Percentiles rank a stretch among this genome's conserved stretches.
Evolutionary conservation across 2,797 vertebrate genomes (phyloP).

Genomic region (Xenops minutus): DNA sequence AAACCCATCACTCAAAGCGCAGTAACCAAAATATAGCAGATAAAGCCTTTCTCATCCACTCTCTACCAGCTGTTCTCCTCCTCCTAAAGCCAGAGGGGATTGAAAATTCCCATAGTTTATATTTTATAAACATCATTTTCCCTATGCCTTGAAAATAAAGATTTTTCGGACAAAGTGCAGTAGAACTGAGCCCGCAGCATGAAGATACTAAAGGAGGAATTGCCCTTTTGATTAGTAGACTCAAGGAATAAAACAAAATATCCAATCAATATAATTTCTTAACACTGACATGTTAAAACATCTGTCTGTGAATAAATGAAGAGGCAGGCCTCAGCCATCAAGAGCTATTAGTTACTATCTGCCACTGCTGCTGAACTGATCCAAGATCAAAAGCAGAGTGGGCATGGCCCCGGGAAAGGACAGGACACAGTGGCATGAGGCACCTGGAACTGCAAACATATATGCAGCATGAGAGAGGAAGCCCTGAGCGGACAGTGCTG

Average conservation of each 20-base stretch:
- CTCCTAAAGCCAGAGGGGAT: constrained; percentile 55
- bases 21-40: constrained; percentile 68
- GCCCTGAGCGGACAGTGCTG: rapidly evolving
- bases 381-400: background rate
- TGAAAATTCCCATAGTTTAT: constrained; percentile 52
- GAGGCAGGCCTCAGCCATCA: background rate
- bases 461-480: background rate
- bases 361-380: background rate
- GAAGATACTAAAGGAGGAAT: background rate
- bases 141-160: constrained; percentile 29
- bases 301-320: background rate
- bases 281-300: background rate
- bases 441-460: background rate
- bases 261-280: background rate
- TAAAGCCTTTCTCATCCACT: constrained; percentile 63
- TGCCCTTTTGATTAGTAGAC: background rate
- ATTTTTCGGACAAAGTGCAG: background rate
- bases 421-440: background rate
- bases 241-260: background rate
- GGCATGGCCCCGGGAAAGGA: background rate
- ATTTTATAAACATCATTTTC: constrained; percentile 46
- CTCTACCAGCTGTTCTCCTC: constrained; percentile 64
- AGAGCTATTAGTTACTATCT: background rate
- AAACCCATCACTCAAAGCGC: constrained; percentile 55
- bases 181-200: rapidly evolving